Percentiles rank a stretch among this genome's conserved stretches.
Conservation (phyloP, 2,888 invertebrate genomes). For the Leistus spinibarbis region DNA sequence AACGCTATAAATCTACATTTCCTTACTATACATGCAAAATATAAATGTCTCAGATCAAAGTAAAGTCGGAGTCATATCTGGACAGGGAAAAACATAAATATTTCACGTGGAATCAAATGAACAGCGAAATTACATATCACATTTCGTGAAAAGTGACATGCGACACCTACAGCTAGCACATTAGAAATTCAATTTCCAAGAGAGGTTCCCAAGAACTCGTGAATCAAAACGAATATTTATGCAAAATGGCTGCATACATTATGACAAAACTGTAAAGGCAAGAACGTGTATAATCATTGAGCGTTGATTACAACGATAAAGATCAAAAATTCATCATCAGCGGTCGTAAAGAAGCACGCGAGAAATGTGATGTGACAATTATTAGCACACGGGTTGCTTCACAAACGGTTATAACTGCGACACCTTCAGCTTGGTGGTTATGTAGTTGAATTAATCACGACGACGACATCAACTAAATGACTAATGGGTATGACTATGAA, state of each 20-base stretch:
- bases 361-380: not conserved
- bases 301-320: conserved; percentile 10
- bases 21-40: not conserved
- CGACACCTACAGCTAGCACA: not conserved
- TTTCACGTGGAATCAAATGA: not conserved
- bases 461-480: conserved; percentile 21
- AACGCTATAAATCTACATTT: too few relatives aligned
- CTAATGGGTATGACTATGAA: conserved; percentile 21
- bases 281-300: not conserved
- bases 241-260: not conserved
- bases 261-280: not conserved
- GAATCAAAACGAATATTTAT: not conserved
- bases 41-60: not conserved
- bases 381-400: not conserved
- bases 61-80: not conserved
- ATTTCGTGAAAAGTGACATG: conserved; percentile 18
- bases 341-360: conserved; percentile 12
- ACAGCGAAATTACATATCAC: not conserved
- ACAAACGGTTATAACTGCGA: not conserved
- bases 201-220: not conserved
- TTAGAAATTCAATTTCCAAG: conserved; percentile 30
- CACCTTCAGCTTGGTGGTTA: not conserved
- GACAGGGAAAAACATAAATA: not conserved
- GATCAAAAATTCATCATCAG: conserved; percentile 28
- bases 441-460: conserved; percentile 23